Base-by-base conservation (phyloP, 64 coral and sea anemone species). In the Montipora foliosa region DNA sequence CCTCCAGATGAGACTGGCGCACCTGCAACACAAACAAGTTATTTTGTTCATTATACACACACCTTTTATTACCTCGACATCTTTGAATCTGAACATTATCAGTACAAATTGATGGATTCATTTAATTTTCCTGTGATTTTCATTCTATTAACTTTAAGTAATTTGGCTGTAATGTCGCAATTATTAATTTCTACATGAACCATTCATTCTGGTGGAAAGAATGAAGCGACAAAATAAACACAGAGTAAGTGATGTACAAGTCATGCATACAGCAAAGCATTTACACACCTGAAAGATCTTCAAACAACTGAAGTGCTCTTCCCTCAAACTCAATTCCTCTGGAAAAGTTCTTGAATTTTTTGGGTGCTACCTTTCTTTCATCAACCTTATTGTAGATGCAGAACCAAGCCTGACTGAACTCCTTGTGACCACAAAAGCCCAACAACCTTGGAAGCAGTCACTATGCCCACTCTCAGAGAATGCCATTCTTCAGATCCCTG, bases 1-100 rank as follows among this genome's bases (percentile, higher is more conserved):
- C 90, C 81, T 78, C 90, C 37, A 13, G 50, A 16, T 85, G 90
- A 85, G 22, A 92, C 64, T 69, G 85, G 67, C 49, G 75, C 85
- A 53, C 85, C 85, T 88, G 85, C n/a, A 20, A 88, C 5, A 88
- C 5, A 75, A 70, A 75, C 14, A 74, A 74, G 2, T 45, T 4
- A 75, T 71, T 71, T 4, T 21, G 13, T 12, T 64, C 21, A 4
- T 71, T 4, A 71, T 24, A 19, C 29, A 29, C 29, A 29, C 29
- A 29, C 29, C 29, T 29, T 29, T 29, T 29, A 24, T 71, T 3
- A 71, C 21, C 3, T 21, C 67, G 51, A 91, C 13, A 12, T 12
- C 4, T 4, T 14, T 64, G 53, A 57, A 6, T 6, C 29, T 57
- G 10, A 64, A 12, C 60, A 64, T 64, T 7, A 64, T 64, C 8